These are phyloP conservation scores for Latheticus oryzae DNA, from an alignment of 2,888 invertebrate species.

Conservation along the genomic window DNA sequence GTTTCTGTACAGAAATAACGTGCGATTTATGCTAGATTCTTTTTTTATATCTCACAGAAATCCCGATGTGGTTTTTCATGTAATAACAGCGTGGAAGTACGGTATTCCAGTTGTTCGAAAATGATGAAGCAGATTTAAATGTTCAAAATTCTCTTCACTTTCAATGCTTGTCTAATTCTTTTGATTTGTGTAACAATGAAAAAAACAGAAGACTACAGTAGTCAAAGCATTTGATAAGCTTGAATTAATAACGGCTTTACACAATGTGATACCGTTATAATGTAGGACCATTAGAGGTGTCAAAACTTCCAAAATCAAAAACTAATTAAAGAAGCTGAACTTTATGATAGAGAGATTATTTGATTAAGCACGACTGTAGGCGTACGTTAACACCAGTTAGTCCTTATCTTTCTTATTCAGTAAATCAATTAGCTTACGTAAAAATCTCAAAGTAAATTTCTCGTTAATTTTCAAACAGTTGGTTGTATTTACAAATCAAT, in stretches of 20 bases:
- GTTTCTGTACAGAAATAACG: too few relatives aligned
- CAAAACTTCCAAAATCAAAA: constrained; percentile 20
- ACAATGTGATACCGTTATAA: constrained; percentile 28
- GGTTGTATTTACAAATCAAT: too few relatives aligned
- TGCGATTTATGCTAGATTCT: too few relatives aligned
- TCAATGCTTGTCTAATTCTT: constrained; percentile 30
- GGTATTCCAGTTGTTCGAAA: constrained; percentile 10
- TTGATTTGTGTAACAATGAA: constrained; percentile 11
- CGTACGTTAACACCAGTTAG: constrained; percentile 17
- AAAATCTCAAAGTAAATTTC: constrained; percentile 31
- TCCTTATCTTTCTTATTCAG: constrained; percentile 32
- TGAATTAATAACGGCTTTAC: constrained; percentile 38
- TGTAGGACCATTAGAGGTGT: constrained; percentile 1
- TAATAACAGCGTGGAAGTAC: constrained; percentile 5
- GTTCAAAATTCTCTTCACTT: constrained; percentile 31
- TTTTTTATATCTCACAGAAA: too few relatives aligned
- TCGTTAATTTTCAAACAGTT: constrained; percentile 24
- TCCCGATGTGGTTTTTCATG: background rate
- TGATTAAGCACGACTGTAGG: constrained; percentile 29
- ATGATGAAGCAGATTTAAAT: constrained; percentile 17
- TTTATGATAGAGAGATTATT: constrained; percentile 1
- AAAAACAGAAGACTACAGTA: constrained; percentile 14
- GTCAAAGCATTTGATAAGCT: constrained; percentile 33
- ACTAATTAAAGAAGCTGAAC: too few relatives aligned
- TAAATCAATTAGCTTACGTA: constrained; percentile 31